Evolutionary conservation across 1,140 invertebrate genomes (phyloP).

Genomic region (Brachionus calyciflorus): DNA sequence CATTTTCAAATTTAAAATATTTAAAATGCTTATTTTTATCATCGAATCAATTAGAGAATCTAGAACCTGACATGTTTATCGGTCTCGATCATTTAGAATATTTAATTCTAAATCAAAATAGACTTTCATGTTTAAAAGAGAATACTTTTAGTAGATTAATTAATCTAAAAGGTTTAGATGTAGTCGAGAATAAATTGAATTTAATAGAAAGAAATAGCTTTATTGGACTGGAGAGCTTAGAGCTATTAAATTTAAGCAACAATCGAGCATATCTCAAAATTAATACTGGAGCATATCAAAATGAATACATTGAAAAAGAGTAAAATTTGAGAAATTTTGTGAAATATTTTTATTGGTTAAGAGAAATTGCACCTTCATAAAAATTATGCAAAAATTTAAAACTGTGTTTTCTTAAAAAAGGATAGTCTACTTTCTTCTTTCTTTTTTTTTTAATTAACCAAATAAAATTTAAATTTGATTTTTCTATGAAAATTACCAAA

Average conservation of each 20-base stretch:
- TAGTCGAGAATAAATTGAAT: neutral
- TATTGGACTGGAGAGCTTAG: neutral
- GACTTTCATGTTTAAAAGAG: neutral
- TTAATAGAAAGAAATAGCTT: neutral
- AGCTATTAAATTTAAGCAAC: neutral
- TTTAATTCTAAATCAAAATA: neutral
- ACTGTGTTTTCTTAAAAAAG: too few species aligned
- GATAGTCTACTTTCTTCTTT: too few species aligned
- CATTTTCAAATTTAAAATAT: neutral
- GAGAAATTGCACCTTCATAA: too few species aligned
- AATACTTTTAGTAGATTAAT: neutral
- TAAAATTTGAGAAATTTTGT: too few species aligned
- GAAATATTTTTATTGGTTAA: too few species aligned
- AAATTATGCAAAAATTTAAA: too few species aligned
- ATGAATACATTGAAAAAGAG: too few species aligned
- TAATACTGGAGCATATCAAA: too few species aligned
- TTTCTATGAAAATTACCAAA: too few species aligned
- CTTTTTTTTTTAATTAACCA: too few species aligned
- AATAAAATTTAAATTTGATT: too few species aligned
- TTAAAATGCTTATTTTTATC: neutral
- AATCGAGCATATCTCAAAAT: neutral
- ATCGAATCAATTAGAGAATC: neutral
- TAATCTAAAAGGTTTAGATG: neutral
- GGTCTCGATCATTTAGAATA: neutral
- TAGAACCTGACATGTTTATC: neutral